phyloP scores from a whole-genome alignment of 2,888 invertebrate genomes.

The Agrochola litura region DNA sequence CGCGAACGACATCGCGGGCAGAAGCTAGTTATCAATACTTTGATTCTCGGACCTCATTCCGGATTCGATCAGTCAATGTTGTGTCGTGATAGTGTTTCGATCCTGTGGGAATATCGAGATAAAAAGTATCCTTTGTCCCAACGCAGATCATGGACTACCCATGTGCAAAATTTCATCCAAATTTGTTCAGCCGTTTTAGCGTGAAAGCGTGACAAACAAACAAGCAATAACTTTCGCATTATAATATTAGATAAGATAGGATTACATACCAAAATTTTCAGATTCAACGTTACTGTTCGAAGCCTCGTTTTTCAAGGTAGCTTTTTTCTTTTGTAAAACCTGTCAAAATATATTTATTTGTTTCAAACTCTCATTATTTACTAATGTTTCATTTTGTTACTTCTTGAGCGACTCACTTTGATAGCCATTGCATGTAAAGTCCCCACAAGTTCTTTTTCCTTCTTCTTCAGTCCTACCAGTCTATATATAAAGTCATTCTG shows the following conservation, averaged over 20 bases:
- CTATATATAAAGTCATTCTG: constrained; percentile 24
- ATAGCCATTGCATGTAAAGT: constrained; percentile 21
- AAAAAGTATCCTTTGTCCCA: no score
- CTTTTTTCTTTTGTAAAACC: constrained; percentile 35
- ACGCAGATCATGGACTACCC: no score
- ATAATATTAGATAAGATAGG: no score
- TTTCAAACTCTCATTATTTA: background rate
- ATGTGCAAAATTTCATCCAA: no score
- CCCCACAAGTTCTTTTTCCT: constrained; percentile 10
- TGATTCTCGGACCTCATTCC: background rate
- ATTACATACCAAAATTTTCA: constrained; percentile 3
- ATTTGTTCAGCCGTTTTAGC: no score
- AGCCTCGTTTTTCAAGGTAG: background rate
- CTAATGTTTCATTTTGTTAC: background rate
- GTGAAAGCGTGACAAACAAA: no score
- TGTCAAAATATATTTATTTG: background rate
- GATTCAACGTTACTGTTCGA: background rate
- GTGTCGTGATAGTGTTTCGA: no score
- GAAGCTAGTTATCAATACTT: background rate
- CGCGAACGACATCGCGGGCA: no score
- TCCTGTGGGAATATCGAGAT: no score
- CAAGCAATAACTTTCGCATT: no score
- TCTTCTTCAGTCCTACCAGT: constrained; percentile 19
- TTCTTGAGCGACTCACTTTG: background rate
- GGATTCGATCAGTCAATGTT: background rate